Base-by-base conservation (phyloP, 2,888 invertebrate genomes). In the Tortrix viridana region DNA sequence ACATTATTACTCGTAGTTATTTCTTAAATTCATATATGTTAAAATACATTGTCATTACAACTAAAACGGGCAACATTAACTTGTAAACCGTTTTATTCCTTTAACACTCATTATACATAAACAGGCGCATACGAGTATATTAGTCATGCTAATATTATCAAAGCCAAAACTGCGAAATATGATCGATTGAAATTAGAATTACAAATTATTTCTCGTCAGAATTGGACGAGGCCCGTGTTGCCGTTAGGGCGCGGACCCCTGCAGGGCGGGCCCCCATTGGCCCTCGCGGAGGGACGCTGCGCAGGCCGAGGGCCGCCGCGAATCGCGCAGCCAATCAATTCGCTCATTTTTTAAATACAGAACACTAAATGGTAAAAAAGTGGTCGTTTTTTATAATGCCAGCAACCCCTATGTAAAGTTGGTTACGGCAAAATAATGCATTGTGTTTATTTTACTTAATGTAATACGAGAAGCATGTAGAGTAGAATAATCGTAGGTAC, bases 251-350 rank as follows among this genome's bases (percentile, higher is more conserved):
- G 89, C 82, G 86, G 75, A 86, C 90, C 89, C 89, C 87, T 78
- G 67, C 64, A 68, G 73, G 71, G 73, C 69, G 69, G 57, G 70
- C 70, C 77, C 68, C 79, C 55, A 91, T 91, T 91, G 91, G 91
- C 79, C 85, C 82, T 61, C 49, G 52, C 48, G 66, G 68, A 73
- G 78, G 79, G 74, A 74, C 74, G 74, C 68, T 66, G 70, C 67
- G 67, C 70, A 74, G 69, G 64, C 65, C 69, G 69, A 78, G 83
- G 84, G 80, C 77, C 76, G 67, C 57, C 67, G 70, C 68, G 60
- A 69, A 68, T 72, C 80, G 87, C 89, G 89, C 89, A 92, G 84
- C 92, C 92, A 92, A 92, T 92, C 89, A 90, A 91, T 92, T 88
- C 85, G 73, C 87, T 80, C 74, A 85, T 90, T 90, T 90, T 91